Percentiles rank a stretch among this genome's conserved stretches.
Evolutionary conservation across 1,140 invertebrate genomes (phyloP).

Genomic region (Coelopa frigida): DNA sequence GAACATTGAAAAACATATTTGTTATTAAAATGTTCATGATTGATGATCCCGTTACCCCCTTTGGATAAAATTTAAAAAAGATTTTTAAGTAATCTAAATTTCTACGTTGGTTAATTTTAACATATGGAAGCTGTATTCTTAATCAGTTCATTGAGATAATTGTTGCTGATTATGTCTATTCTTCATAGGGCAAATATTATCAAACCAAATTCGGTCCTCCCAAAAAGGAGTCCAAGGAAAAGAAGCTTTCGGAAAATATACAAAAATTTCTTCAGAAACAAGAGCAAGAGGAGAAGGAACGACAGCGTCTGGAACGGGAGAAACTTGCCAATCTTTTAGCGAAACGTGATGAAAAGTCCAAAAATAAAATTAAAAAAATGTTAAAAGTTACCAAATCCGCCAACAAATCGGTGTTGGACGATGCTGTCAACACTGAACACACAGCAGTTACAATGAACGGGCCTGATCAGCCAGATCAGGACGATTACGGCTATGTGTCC

Average conservation of each 20-base stretch:
- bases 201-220: slow-evolving; percentile 71
- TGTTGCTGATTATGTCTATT: slow-evolving; percentile 6
- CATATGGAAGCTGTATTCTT: no score
- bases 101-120: no score
- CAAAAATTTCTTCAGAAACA: slow-evolving; percentile 74
- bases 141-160: slow-evolving; percentile 8
- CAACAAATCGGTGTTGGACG: slow-evolving; percentile 75
- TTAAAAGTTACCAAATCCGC: slow-evolving; percentile 74
- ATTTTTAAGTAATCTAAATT: no score
- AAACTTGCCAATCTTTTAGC: slow-evolving; percentile 62
- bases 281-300: slow-evolving; percentile 67
- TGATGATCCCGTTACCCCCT: no score
- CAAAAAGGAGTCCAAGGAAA: slow-evolving; percentile 66
- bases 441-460: slow-evolving; percentile 67
- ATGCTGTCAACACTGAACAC: slow-evolving; percentile 69
- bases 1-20: no score
- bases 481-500: slow-evolving; percentile 85
- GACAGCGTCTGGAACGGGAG: slow-evolving; percentile 55
- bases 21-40: no score
- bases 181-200: slow-evolving; percentile 53
- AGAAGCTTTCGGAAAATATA: slow-evolving; percentile 64
- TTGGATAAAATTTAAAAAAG: no score
- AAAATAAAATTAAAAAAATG: slow-evolving; percentile 58
- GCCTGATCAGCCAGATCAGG: slow-evolving; percentile 72
- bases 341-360: slow-evolving; percentile 65